Evolutionary conservation across 2,797 vertebrate species (phyloP), one percentile per base, ranked within the genome.

Genomic region (Semotilus atromaculatus): DNA sequence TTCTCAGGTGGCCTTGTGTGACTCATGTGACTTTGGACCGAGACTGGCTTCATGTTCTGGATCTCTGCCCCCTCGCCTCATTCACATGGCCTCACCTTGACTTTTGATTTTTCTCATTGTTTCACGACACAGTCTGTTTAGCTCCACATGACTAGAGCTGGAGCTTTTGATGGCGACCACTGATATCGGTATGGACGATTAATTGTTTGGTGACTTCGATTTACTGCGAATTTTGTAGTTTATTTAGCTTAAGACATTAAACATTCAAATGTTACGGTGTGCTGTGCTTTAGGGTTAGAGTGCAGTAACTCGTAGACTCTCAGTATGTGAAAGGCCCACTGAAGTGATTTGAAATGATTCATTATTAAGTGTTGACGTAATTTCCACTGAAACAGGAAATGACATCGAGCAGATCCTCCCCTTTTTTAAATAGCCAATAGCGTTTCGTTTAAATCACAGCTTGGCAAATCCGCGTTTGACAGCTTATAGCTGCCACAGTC

Each of bases 1-100:
- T 16, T 71, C 72, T 81, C 62, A 78, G 18, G 26, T 76, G 58
- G 53, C 84, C 45, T 88, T 83, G 43, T 58, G 60, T 60, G n/a
- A 86, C 58, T 71, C 81, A 51, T 26, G 31, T 81, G 67, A 86
- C 58, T 78, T 31, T 10, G 82, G 68, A 77, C 80, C 11, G 4
- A n/a, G 19, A n/a, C 34, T n/a, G 5, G 9, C 34, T 62, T 80
- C n/a, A 43, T 67, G 77, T 71, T 80, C 29, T 45, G 43, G 18
- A 21, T 79, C 60, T 79, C 66, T 62, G 36, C 4, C 36, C 55
- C 34, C 21, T 53, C 7, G 2, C 21, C 5, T 64, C 51, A 31
- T 60, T 73, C 64, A 66, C 36, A 18, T 82, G 43, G 3, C 48
- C 55, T 70, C 70, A 40, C 79, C 40, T 45, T 75, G 38, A 29